Evolutionary conservation across 2,797 vertebrate species (phyloP).

Genomic region (Eleutherodactylus coqui): DNA sequence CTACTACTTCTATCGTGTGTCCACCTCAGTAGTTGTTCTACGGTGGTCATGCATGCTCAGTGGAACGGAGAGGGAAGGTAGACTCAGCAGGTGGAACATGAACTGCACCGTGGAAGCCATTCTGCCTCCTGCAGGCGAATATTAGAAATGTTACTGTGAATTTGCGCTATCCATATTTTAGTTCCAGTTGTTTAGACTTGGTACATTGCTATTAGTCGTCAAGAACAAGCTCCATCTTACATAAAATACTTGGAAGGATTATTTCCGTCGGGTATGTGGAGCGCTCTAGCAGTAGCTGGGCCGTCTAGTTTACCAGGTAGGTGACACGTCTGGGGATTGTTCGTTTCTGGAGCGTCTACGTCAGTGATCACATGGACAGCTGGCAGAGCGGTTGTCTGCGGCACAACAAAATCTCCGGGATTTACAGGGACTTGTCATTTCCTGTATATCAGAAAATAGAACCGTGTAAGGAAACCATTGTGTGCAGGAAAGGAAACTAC

Average conservation of each 20-base stretch:
- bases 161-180: not conserved
- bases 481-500: constrained; percentile 7
- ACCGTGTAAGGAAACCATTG: constrained; percentile 28
- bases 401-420: constrained; percentile 1
- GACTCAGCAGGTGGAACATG: no score
- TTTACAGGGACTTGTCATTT: constrained; percentile 26
- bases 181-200: not conserved
- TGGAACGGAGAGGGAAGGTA: no score
- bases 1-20: no score
- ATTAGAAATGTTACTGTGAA: not conserved
- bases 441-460: constrained; percentile 46
- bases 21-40: no score
- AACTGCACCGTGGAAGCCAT: not conserved
- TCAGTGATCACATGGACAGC: not conserved
- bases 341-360: not conserved
- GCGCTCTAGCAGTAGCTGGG: no score
- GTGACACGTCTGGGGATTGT: not conserved
- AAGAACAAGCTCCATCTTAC: no score
- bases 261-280: no score
- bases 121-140: not conserved
- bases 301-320: no score
- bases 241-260: no score
- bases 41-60: no score
- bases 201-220: not conserved
- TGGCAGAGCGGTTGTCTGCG: constrained; percentile 11